These are phyloP conservation scores for Aphelinus atriplicis DNA, from an alignment of 1,140 invertebrate species.

Conservation along the genomic window DNA sequence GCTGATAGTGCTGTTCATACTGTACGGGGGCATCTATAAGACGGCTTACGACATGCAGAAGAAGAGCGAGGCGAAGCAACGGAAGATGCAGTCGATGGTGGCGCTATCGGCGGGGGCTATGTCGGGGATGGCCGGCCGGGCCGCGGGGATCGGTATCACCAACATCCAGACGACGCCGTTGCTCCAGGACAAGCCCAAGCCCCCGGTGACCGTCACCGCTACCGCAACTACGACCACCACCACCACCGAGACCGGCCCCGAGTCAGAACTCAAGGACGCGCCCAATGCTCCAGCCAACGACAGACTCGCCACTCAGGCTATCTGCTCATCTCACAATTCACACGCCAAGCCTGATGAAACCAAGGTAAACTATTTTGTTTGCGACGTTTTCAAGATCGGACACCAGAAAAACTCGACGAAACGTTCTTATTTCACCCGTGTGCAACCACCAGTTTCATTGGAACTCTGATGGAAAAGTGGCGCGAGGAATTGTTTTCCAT, in stretches of 20 bases:
- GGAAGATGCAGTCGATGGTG: constrained; percentile 94
- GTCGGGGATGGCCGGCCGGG: constrained; percentile 87
- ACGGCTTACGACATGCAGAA: constrained; percentile 98
- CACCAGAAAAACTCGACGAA: neutral
- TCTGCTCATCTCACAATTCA: neutral
- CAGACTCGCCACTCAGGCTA: neutral
- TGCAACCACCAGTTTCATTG: too few species aligned
- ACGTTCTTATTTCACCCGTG: too few species aligned
- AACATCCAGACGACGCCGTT: constrained; percentile 79
- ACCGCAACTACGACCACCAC: constrained; percentile 64
- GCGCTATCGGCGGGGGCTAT: constrained; percentile 87
- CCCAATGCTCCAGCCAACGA: neutral
- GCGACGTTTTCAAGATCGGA: neutral
- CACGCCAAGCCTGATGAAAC: neutral
- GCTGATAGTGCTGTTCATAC: constrained; percentile 88
- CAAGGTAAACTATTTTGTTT: neutral
- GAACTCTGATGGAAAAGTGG: too few species aligned
- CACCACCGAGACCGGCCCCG: constrained; percentile 68
- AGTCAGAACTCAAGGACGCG: constrained; percentile 45
- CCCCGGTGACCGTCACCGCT: constrained; percentile 25
- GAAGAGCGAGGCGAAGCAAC: constrained; percentile 94
- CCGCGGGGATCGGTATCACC: constrained; percentile 84
- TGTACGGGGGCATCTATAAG: constrained; percentile 98
- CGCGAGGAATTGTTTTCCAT: too few species aligned
- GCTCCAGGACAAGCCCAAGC: constrained; percentile 76